Evolutionary conservation across 2,113 vertebrate species (phyloP).

Genomic region (Corydoras maculifer): DNA sequence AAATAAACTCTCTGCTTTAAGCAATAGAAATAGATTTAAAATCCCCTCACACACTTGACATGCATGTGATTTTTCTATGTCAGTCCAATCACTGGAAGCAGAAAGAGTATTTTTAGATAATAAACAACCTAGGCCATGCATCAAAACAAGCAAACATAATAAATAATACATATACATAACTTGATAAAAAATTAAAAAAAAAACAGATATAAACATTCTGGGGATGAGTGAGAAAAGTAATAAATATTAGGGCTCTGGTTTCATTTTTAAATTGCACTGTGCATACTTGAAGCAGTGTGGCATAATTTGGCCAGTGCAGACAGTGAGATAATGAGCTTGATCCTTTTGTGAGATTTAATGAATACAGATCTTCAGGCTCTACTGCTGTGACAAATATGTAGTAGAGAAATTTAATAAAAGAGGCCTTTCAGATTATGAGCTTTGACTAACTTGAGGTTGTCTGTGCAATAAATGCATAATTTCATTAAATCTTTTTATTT

Average conservation of each 20-base stretch:
- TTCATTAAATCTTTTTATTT: too few relatives aligned
- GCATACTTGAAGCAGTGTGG: conserved; percentile 6
- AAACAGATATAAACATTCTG: neutral
- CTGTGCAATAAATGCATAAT: conserved; percentile 19
- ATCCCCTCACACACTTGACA: neutral
- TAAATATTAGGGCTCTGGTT: too few relatives aligned
- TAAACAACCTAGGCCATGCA: conserved; percentile 10
- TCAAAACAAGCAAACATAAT: conserved; percentile 17
- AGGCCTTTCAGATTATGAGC: conserved; percentile 50
- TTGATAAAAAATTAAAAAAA: conserved; percentile 13
- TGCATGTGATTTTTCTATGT: neutral
- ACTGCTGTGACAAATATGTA: conserved; percentile 40
- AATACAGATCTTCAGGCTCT: conserved; percentile 29
- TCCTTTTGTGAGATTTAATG: conserved; percentile 23
- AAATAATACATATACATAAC: conserved; percentile 22
- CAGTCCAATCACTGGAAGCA: neutral
- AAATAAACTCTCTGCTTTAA: too few relatives aligned
- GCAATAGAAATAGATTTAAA: too few relatives aligned
- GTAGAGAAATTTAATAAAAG: conserved; percentile 44
- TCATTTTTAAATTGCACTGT: neutral
- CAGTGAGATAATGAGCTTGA: conserved; percentile 1
- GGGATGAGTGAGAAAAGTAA: too few relatives aligned
- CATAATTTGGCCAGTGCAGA: conserved; percentile 11
- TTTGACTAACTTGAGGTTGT: conserved; percentile 48
- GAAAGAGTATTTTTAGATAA: neutral